phyloP scores from a whole-genome alignment of 2,888 invertebrate genomes.

The Yponomeuta evonymella region DNA sequence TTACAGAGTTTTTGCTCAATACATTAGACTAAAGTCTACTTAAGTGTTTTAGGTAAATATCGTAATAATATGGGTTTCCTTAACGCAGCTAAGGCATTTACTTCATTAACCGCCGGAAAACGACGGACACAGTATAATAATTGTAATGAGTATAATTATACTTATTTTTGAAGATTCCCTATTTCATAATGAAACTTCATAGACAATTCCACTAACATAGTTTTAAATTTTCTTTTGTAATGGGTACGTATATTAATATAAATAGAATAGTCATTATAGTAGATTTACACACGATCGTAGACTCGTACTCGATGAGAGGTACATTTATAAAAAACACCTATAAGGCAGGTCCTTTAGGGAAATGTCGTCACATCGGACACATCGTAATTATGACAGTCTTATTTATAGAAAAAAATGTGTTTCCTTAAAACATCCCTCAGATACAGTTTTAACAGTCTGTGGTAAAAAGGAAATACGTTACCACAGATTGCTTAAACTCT shows the following conservation, averaged over 20 bases:
- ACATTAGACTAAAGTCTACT: not conserved
- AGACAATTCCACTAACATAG: not conserved
- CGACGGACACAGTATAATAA: not conserved
- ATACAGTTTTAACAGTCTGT: too few species aligned
- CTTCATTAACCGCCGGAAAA: slow-evolving; percentile 8
- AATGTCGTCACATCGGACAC: slow-evolving; percentile 46
- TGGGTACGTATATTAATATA: not conserved
- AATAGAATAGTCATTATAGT: slow-evolving; percentile 1
- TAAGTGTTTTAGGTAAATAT: not conserved
- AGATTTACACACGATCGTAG: not conserved
- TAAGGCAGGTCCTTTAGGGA: slow-evolving; percentile 69
- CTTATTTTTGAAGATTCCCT: not conserved
- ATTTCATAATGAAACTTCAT: not conserved
- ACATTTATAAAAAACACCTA: slow-evolving; percentile 68
- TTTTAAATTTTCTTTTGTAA: not conserved
- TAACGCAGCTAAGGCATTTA: slow-evolving; percentile 13
- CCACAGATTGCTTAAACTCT: too few species aligned
- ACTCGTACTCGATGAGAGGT: slow-evolving; percentile 43
- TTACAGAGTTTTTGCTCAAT: not conserved
- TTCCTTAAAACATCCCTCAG: too few species aligned
- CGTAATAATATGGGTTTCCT: slow-evolving; percentile 3
- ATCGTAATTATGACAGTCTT: not conserved
- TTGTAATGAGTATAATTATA: not conserved
- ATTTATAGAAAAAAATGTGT: too few species aligned
- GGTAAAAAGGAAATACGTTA: too few species aligned